Percentiles rank a stretch among this genome's conserved stretches.
phyloP scores from a whole-genome alignment of 2,113 vertebrate genomes.

The Thamnaconus septentrionalis region DNA sequence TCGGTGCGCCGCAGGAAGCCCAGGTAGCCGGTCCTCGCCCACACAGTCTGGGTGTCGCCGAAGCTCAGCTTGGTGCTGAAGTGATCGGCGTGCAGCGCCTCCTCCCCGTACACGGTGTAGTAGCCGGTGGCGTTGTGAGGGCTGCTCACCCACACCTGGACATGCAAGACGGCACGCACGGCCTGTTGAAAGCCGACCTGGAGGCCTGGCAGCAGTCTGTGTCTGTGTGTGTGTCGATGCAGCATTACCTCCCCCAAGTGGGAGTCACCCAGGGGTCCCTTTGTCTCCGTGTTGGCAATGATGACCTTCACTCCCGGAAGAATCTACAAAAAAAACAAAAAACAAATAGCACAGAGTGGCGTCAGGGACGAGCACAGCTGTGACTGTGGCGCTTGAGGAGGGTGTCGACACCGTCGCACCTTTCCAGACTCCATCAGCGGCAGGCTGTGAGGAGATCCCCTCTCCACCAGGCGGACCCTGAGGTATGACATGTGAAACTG shows the following conservation, averaged over 20 bases:
- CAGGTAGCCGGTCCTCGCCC: conserved; percentile 94
- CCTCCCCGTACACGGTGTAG: conserved; percentile 93
- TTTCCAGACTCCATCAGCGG: conserved; percentile 96
- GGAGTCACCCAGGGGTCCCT: conserved; percentile 92
- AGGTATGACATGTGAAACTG: neutral
- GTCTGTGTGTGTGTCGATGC: neutral
- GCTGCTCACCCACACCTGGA: conserved; percentile 94
- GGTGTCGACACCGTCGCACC: conserved; percentile 66
- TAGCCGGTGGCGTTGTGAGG: conserved; percentile 95
- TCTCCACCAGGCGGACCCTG: conserved; percentile 94
- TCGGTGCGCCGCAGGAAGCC: conserved; percentile 95
- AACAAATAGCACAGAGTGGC: neutral
- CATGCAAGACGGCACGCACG: neutral
- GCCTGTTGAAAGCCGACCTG: neutral
- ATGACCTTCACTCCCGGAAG: conserved; percentile 95
- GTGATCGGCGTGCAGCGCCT: conserved; percentile 91
- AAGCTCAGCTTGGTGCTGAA: conserved; percentile 93
- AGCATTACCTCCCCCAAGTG: conserved; percentile 89
- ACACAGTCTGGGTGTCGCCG: conserved; percentile 91
- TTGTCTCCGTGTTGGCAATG: conserved; percentile 94
- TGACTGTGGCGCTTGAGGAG: no score
- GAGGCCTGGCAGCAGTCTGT: no score
- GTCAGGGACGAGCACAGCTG: neutral
- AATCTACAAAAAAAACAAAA: conserved; percentile 76
- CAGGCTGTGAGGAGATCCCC: conserved; percentile 93